phyloP scores from a whole-genome alignment of 2,113 vertebrate species.

The Chelonoidis abingdonii region DNA sequence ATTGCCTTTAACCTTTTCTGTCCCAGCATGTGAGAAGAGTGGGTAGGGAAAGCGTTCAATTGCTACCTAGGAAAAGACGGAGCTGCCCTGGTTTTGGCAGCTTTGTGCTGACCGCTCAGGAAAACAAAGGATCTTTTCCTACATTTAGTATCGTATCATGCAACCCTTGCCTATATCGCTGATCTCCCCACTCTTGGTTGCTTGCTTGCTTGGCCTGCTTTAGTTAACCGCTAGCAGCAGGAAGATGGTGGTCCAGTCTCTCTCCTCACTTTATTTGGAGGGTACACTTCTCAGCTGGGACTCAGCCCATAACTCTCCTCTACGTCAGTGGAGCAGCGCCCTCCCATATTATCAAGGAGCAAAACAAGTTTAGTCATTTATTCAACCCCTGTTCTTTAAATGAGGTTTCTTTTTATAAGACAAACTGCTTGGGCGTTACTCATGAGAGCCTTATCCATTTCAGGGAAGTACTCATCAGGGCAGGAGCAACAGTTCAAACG shows the following conservation, averaged over 20 bases:
- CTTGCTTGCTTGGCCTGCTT: neutral
- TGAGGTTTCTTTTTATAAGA: neutral
- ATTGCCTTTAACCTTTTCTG: neutral
- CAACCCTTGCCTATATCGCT: neutral
- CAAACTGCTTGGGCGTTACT: neutral
- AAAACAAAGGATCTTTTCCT: neutral
- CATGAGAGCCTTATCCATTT: neutral
- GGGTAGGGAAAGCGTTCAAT: neutral
- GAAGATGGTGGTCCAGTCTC: neutral
- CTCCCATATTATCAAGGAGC: neutral
- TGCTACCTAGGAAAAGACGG: neutral
- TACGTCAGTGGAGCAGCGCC: neutral
- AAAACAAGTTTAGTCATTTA: neutral
- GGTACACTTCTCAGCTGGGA: neutral
- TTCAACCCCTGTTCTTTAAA: neutral
- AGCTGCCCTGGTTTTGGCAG: neutral
- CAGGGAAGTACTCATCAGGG: neutral
- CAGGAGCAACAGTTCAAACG: neutral
- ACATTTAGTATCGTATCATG: neutral
- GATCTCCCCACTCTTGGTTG: neutral
- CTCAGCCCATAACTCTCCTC: neutral
- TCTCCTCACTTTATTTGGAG: rapidly evolving
- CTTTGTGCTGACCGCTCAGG: neutral
- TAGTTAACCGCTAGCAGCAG: neutral
- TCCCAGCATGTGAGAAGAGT: neutral